Conservation (phyloP, 2,797 vertebrate genomes). For the Halcyon chelicuti region DNA sequence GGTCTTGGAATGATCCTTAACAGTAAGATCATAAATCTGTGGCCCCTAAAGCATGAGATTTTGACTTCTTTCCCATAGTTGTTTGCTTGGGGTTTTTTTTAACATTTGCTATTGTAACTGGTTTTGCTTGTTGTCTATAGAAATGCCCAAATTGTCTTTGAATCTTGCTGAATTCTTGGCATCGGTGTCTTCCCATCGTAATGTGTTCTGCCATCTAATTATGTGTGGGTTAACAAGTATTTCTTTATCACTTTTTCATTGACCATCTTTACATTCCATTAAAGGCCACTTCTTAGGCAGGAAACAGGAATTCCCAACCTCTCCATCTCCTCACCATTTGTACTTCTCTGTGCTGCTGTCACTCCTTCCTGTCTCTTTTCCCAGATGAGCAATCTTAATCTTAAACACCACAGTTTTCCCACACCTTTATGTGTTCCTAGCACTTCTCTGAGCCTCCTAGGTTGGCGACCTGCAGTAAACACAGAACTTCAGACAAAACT, state of each 20-base stretch:
- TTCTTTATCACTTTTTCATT: neutral
- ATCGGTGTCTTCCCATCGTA: neutral
- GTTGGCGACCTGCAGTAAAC: neutral
- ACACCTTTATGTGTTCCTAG: neutral
- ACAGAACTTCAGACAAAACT: neutral
- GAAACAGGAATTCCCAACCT: neutral
- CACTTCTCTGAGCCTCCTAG: neutral
- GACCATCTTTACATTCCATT: neutral
- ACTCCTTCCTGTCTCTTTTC: neutral
- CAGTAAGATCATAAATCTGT: constrained; percentile 54
- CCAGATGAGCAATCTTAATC: fast-evolving
- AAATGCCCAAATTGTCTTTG: neutral
- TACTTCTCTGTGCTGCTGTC: neutral
- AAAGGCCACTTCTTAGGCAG: neutral
- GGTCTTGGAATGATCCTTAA: constrained; percentile 48
- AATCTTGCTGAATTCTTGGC: constrained; percentile 11
- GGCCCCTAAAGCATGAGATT: constrained; percentile 38
- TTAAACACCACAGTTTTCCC: neutral
- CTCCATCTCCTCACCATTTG: neutral
- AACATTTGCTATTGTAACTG: constrained; percentile 37
- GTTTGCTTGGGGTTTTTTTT: neutral
- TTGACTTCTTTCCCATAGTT: constrained; percentile 41
- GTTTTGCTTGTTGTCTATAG: neutral
- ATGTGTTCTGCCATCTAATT: neutral
- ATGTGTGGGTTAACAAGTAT: neutral